Percentiles rank a stretch among this genome's conserved stretches.
Evolutionary conservation across 2,888 invertebrate genomes (phyloP).

Genomic region (Mystacides longicornis): DNA sequence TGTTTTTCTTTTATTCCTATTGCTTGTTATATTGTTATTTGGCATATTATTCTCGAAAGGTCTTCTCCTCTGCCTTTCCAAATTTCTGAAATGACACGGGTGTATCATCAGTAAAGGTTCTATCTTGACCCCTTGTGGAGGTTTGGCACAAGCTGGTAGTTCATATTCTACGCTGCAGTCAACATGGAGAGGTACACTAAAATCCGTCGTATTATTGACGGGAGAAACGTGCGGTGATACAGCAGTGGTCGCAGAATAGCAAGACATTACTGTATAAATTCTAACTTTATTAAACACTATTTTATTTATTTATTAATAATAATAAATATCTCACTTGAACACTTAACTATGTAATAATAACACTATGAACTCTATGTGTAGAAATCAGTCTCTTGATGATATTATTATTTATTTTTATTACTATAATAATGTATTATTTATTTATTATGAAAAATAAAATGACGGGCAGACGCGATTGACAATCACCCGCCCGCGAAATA

Average conservation of each 20-base stretch:
- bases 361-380: slow-evolving; percentile 16
- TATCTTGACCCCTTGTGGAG: slow-evolving; percentile 58
- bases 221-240: slow-evolving; percentile 8
- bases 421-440: not conserved
- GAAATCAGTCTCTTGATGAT: slow-evolving; percentile 23
- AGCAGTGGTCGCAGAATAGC: slow-evolving; percentile 11
- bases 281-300: not conserved
- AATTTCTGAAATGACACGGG: slow-evolving; percentile 66
- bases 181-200: slow-evolving; percentile 62
- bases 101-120: slow-evolving; percentile 72
- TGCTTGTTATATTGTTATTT: slow-evolving; percentile 3
- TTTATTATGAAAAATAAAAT: slow-evolving; percentile 14
- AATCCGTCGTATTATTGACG: slow-evolving; percentile 44
- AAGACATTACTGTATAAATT: slow-evolving; percentile 12
- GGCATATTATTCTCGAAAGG: slow-evolving; percentile 65
- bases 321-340: not conserved
- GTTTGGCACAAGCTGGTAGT: slow-evolving; percentile 65
- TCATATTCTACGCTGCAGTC: slow-evolving; percentile 73
- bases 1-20: slow-evolving; percentile 47
- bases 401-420: slow-evolving; percentile 12
- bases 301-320: not conserved
- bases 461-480: slow-evolving; percentile 12
- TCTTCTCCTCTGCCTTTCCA: slow-evolving; percentile 60
- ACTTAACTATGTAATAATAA: slow-evolving; percentile 2
- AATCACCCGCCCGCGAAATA: slow-evolving; percentile 18